These are phyloP conservation scores for Andrena chrysosceles DNA, from an alignment of 2,888 invertebrate genomes.

Conservation along the genomic window DNA sequence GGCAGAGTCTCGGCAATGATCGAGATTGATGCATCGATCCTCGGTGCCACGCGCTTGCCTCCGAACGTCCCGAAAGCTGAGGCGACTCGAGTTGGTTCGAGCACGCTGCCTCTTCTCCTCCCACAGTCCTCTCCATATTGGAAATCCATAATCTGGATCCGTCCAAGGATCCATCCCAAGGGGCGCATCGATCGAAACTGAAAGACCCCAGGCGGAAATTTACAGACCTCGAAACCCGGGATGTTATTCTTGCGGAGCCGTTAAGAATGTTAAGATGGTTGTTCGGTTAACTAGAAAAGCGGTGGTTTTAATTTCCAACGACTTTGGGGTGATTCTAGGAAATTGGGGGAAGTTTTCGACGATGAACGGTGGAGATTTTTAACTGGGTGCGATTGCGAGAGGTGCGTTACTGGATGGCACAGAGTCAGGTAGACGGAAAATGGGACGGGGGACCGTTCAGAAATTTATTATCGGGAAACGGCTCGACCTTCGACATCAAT, in stretches of 20 bases:
- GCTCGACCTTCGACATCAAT: constrained; percentile 75
- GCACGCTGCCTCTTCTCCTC: neutral
- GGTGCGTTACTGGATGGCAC: no score
- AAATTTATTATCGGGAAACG: constrained; percentile 74
- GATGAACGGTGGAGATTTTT: neutral
- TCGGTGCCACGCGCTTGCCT: constrained; percentile 62
- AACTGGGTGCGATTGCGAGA: neutral
- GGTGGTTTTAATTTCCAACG: no score
- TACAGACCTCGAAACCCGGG: neutral
- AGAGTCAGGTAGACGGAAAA: constrained; percentile 57
- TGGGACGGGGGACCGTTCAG: constrained; percentile 54
- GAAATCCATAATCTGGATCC: constrained; percentile 40
- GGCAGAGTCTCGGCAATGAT: constrained; percentile 69
- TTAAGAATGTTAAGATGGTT: no score
- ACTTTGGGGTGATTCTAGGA: neutral
- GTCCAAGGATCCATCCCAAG: constrained; percentile 51
- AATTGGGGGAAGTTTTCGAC: neutral
- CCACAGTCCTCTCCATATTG: constrained; percentile 14
- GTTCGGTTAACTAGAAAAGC: no score
- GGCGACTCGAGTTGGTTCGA: neutral
- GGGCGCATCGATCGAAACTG: constrained; percentile 62
- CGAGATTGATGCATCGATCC: constrained; percentile 76
- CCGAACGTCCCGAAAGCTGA: neutral
- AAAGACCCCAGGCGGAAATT: neutral
- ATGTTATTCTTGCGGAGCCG: neutral